Percentiles rank a stretch among this genome's conserved stretches.
Conservation (phyloP, 2,797 vertebrate genomes). For the Pangasius macronema region DNA sequence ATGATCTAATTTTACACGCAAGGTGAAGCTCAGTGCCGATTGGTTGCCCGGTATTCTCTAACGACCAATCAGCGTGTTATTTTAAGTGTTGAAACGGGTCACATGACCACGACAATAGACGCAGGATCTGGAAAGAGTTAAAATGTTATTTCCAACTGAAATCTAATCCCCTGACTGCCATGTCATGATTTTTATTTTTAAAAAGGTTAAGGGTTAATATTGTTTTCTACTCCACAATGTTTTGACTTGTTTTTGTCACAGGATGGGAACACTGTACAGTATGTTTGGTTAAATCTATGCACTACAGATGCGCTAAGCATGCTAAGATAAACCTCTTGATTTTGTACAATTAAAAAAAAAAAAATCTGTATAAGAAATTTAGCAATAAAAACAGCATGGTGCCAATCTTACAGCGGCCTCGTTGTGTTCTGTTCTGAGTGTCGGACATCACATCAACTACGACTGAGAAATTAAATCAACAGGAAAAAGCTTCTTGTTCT, state of each 20-base stretch:
- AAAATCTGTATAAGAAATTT: slow-evolving; percentile 70
- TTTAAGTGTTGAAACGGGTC: background rate
- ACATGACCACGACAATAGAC: background rate
- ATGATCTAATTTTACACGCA: background rate
- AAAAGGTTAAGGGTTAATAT: background rate
- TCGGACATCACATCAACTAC: no score
- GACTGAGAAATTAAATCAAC: background rate
- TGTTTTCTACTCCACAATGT: slow-evolving; percentile 1
- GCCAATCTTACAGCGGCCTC: slow-evolving; percentile 64
- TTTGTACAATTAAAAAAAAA: slow-evolving; percentile 73
- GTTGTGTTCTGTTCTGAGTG: background rate
- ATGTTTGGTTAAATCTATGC: slow-evolving; percentile 77
- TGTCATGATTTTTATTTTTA: background rate
- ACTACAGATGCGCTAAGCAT: slow-evolving; percentile 78
- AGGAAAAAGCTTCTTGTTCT: background rate
- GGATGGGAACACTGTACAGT: slow-evolving; percentile 56
- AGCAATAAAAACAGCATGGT: slow-evolving; percentile 88
- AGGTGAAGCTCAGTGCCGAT: background rate
- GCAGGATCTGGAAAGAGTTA: no score
- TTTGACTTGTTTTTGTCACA: slow-evolving; percentile 56
- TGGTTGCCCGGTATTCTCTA: background rate
- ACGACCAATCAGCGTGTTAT: no score
- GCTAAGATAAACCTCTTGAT: slow-evolving; percentile 75
- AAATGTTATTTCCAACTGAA: background rate
- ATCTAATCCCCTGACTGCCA: background rate